A percentile compares a stretch with the other conserved stretches of the same genome.
Evolutionary conservation across 2,797 vertebrate genomes (phyloP).

Genomic region (Tragelaphus oryx): DNA sequence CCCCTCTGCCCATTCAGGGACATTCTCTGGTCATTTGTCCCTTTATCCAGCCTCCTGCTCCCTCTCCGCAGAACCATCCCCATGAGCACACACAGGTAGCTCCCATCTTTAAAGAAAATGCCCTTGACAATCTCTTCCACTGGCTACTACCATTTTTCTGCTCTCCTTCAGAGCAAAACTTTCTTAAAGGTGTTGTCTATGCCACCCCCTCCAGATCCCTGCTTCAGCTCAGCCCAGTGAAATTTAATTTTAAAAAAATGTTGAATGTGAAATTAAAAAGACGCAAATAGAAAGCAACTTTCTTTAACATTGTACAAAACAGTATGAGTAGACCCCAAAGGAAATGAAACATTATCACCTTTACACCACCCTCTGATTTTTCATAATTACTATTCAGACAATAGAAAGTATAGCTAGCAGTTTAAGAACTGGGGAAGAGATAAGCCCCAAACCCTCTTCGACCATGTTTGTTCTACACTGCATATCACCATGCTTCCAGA

Average conservation of each 20-base stretch:
- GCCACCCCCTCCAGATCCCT: background rate
- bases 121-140: background rate
- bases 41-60: background rate
- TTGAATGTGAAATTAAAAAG: conserved; percentile 56
- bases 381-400: conserved; percentile 71
- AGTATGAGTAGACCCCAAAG: conserved; percentile 70
- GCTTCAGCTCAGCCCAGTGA: background rate
- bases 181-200: background rate
- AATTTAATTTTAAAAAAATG: background rate
- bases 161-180: background rate
- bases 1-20: background rate
- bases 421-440: conserved; percentile 47
- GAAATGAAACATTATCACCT: conserved; percentile 69
- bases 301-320: conserved; percentile 82
- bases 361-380: conserved; percentile 68
- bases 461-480: conserved; percentile 68
- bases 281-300: conserved; percentile 64
- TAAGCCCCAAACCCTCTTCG: conserved; percentile 57
- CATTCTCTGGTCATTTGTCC: background rate
- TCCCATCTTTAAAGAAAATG: background rate
- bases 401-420: conserved; percentile 55
- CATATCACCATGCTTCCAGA: conserved; percentile 84
- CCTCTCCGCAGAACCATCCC: background rate
- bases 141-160: background rate
- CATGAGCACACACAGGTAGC: background rate